Conservation (phyloP, 2,888 invertebrate genomes). For the Merodon equestris region DNA sequence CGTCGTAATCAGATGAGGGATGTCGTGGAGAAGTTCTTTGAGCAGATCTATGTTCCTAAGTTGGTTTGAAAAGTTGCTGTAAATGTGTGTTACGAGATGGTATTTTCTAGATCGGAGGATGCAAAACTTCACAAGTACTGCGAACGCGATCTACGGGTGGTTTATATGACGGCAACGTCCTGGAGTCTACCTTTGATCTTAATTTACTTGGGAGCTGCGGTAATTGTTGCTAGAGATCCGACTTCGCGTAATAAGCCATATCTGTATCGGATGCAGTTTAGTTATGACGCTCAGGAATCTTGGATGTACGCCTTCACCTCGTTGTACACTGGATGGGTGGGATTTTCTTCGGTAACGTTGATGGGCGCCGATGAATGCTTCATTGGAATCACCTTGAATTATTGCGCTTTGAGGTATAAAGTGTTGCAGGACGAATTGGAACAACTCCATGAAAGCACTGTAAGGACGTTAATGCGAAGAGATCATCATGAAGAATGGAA, state of each 20-base stretch:
- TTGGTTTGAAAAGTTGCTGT: constrained; percentile 2
- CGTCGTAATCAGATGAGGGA: constrained; percentile 39
- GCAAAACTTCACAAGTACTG: constrained; percentile 26
- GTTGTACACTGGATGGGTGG: constrained; percentile 52
- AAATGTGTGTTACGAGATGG: background rate
- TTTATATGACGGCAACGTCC: constrained; percentile 38
- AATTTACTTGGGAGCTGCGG: constrained; percentile 7
- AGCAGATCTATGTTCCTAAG: constrained; percentile 55
- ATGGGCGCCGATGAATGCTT: constrained; percentile 47
- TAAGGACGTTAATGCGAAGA: background rate
- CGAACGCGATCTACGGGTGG: constrained; percentile 26
- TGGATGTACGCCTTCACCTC: constrained; percentile 39
- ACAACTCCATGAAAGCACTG: background rate
- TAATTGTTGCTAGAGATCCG: constrained; percentile 20
- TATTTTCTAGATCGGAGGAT: constrained; percentile 47
- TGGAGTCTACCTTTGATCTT: constrained; percentile 52
- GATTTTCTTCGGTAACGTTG: constrained; percentile 34
- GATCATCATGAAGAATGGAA: background rate
- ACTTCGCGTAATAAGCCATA: constrained; percentile 61
- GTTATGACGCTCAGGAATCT: constrained; percentile 67
- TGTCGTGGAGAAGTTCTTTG: constrained; percentile 57
- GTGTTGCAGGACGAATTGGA: constrained; percentile 31
- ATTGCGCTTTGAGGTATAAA: constrained; percentile 38
- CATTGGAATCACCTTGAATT: constrained; percentile 36
- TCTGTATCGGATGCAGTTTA: constrained; percentile 66